These are phyloP conservation scores for Tetragonula carbonaria DNA, from an alignment of 2,888 invertebrate genomes.

Conservation along the genomic window DNA sequence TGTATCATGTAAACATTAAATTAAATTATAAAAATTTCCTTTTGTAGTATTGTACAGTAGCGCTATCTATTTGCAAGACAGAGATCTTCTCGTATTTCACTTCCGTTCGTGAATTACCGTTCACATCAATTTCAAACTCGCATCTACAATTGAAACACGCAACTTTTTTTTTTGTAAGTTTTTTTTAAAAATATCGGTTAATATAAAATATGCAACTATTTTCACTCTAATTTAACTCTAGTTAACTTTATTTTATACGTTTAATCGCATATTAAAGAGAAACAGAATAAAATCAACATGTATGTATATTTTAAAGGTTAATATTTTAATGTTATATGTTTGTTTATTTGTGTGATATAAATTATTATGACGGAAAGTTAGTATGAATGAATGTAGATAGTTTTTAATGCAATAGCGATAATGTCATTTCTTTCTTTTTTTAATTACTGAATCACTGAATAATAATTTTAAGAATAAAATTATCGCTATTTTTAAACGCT, in stretches of 20 bases:
- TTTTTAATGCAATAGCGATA: too few species aligned
- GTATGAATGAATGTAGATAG: too few species aligned
- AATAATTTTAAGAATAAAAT: too few species aligned
- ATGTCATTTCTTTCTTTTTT: too few species aligned
- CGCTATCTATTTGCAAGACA: slow-evolving; percentile 28
- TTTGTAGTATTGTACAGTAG: neutral
- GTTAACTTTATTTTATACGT: neutral
- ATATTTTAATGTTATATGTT: neutral
- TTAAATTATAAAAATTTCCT: too few species aligned
- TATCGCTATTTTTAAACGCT: too few species aligned
- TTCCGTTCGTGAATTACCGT: slow-evolving; percentile 41
- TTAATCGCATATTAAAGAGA: neutral
- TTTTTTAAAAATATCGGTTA: neutral
- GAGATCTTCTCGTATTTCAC: slow-evolving; percentile 36
- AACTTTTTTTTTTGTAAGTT: neutral
- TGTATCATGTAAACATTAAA: too few species aligned
- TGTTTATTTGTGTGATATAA: too few species aligned
- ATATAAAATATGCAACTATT: too few species aligned
- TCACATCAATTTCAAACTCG: neutral
- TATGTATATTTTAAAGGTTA: neutral
- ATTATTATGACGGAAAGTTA: too few species aligned
- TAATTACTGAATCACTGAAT: too few species aligned
- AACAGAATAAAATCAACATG: neutral
- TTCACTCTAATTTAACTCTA: neutral
- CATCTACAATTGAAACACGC: neutral